A percentile compares a stretch with the other conserved stretches of the same genome.
phyloP scores from a whole-genome alignment of 2,888 invertebrate genomes.

The Flabesymbios commensalis region DNA sequence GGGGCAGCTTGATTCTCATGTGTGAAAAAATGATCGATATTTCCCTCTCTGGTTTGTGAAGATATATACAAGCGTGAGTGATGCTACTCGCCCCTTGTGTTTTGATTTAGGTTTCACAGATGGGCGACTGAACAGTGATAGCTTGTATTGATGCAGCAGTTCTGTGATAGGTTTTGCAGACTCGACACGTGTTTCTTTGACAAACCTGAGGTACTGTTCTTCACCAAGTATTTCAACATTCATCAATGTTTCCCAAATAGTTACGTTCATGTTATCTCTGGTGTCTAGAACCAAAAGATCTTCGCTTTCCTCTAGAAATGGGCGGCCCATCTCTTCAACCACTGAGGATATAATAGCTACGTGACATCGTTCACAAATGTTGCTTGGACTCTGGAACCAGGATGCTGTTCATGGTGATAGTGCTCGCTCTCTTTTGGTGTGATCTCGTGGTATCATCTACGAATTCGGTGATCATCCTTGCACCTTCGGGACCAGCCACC shows the following conservation, averaged over 20 bases:
- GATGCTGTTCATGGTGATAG: too few relatives aligned
- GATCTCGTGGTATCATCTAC: neutral
- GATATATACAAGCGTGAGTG: too few relatives aligned
- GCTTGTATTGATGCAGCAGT: neutral
- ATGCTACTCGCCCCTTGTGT: slow-evolving; percentile 2
- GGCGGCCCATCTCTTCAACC: neutral
- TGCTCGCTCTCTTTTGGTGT: too few relatives aligned
- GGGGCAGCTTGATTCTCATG: too few relatives aligned
- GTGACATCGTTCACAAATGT: too few relatives aligned
- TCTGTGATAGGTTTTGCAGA: neutral
- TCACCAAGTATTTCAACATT: neutral
- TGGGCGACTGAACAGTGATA: neutral
- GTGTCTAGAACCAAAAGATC: neutral
- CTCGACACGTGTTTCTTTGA: slow-evolving; percentile 2
- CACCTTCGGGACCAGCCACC: slow-evolving; percentile 37
- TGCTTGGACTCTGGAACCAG: too few relatives aligned
- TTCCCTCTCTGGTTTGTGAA: too few relatives aligned
- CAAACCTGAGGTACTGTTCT: neutral
- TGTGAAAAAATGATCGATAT: too few relatives aligned
- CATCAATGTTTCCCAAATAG: neutral
- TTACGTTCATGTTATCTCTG: neutral
- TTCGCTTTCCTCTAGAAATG: slow-evolving; percentile 2
- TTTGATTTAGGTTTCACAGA: neutral
- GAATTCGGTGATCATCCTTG: slow-evolving; percentile 6
- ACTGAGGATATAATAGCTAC: too few relatives aligned